A percentile compares a stretch with the other conserved stretches of the same genome.
phyloP scores from a whole-genome alignment of 30 jellyfish, hydroid and myxozoan genomes.

The Turritopsis rubra region DNA sequence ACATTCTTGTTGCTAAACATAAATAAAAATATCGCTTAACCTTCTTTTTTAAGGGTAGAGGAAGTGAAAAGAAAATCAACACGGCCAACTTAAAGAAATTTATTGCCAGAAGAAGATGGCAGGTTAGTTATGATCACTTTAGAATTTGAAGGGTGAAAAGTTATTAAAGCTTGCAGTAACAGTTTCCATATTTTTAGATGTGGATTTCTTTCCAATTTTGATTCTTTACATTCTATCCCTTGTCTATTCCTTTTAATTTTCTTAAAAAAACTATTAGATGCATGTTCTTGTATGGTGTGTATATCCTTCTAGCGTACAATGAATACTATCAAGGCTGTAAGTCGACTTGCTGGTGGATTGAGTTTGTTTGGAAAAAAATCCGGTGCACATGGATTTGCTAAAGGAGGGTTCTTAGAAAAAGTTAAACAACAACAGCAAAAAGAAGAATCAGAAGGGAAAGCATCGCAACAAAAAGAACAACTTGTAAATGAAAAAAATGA shows the following conservation, averaged over 20 bases:
- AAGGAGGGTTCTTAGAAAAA: slow-evolving; percentile 10
- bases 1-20: no score
- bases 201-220: no score
- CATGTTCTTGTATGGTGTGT: no score
- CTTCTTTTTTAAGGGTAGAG: slow-evolving; percentile 25
- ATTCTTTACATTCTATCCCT: background rate
- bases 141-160: no score
- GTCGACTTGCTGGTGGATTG: slow-evolving; percentile 60
- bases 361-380: slow-evolving; percentile 16
- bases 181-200: no score
- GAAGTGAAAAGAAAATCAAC: slow-evolving; percentile 59
- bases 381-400: slow-evolving; percentile 24
- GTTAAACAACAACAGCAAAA: slow-evolving; percentile 16
- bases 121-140: slow-evolving; percentile 28
- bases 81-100: slow-evolving; percentile 61
- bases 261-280: background rate
- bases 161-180: no score
- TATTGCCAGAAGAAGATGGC: slow-evolving; percentile 85
- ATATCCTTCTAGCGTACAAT: slow-evolving; percentile 49
- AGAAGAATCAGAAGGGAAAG: slow-evolving; percentile 13
- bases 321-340: slow-evolving; percentile 73
- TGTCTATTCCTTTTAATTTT: background rate
- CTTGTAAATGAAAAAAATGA: background rate
- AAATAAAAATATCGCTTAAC: background rate
- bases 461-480: slow-evolving; percentile 4